Conservation (phyloP, 2,113 vertebrate genomes). For the Anolis sagrei region DNA sequence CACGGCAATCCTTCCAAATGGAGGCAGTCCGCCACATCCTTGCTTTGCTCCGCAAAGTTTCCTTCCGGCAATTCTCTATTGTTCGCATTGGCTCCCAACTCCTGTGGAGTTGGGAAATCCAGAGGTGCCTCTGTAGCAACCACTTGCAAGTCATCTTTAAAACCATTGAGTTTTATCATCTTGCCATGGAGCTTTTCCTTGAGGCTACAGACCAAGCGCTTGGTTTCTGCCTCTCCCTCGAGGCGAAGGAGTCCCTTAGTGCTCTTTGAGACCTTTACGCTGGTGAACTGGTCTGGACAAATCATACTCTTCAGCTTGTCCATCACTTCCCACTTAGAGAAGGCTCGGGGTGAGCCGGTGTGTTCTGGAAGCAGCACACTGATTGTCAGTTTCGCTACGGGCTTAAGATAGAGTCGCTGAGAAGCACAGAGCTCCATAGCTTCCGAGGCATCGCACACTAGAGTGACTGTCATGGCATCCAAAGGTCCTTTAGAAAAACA, state of each 20-base stretch:
- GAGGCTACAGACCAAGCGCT: constrained; percentile 64
- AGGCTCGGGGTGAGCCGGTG: constrained; percentile 47
- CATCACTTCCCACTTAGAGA: constrained; percentile 77
- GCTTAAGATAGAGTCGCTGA: constrained; percentile 76
- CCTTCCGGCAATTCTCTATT: constrained; percentile 26
- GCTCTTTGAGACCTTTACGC: constrained; percentile 70
- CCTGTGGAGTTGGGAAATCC: constrained; percentile 50
- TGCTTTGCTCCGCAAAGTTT: constrained; percentile 43
- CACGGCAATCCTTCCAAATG: constrained; percentile 75
- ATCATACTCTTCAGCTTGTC: constrained; percentile 75
- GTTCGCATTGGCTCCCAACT: constrained; percentile 60
- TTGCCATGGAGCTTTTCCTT: constrained; percentile 75
- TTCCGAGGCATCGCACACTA: constrained; percentile 77
- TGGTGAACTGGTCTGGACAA: constrained; percentile 74
- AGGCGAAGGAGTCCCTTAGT: constrained; percentile 72
- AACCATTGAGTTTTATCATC: constrained; percentile 66
- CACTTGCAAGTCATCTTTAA: constrained; percentile 68
- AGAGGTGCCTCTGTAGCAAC: constrained; percentile 56
- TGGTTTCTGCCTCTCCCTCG: constrained; percentile 75
- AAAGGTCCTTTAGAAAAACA: constrained; percentile 54
- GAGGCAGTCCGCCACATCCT: constrained; percentile 58
- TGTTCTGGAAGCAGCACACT: constrained; percentile 71
- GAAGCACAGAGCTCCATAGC: constrained; percentile 71
- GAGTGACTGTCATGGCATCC: constrained; percentile 68
- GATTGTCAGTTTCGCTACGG: constrained; percentile 75